Conservation (phyloP, 2,888 invertebrate genomes). For the Netelia fuscicornis region DNA sequence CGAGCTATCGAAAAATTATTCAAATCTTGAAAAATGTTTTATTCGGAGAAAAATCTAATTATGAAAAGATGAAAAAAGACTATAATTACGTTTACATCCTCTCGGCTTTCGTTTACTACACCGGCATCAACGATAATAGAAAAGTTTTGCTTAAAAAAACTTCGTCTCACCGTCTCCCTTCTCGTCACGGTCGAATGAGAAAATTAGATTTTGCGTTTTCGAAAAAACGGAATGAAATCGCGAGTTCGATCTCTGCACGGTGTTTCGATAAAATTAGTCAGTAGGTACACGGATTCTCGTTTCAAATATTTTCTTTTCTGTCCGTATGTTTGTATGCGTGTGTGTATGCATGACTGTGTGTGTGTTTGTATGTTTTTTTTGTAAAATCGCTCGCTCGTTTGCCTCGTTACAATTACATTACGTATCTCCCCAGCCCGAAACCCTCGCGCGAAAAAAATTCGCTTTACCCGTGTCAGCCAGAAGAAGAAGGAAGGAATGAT, state of each 20-base stretch:
- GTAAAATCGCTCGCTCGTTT: slow-evolving; percentile 15
- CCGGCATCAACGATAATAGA: slow-evolving; percentile 20
- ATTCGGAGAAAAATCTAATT: background rate
- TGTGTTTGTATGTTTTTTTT: background rate
- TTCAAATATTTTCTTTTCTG: slow-evolving; percentile 8
- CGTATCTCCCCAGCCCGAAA: too few species aligned
- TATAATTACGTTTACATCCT: slow-evolving; percentile 1
- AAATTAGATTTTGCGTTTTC: slow-evolving; percentile 1
- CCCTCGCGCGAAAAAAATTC: background rate
- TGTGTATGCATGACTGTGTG: background rate
- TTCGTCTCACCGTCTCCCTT: background rate
- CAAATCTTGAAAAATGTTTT: too few species aligned
- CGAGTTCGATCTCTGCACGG: slow-evolving; percentile 6
- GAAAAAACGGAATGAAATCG: slow-evolving; percentile 16
- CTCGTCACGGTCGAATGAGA: background rate
- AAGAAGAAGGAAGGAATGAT: slow-evolving; percentile 52
- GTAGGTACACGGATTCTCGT: background rate
- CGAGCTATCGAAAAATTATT: too few species aligned
- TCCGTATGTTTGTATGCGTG: background rate
- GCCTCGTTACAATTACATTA: slow-evolving; percentile 8
- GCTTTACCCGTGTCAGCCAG: background rate
- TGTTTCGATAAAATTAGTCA: background rate
- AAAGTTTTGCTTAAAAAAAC: slow-evolving; percentile 15
- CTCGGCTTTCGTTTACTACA: background rate
- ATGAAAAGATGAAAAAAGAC: slow-evolving; percentile 29